Evolutionary conservation across 2,113 vertebrate genomes (phyloP).

Genomic region (Cyrtonyx montezumae): DNA sequence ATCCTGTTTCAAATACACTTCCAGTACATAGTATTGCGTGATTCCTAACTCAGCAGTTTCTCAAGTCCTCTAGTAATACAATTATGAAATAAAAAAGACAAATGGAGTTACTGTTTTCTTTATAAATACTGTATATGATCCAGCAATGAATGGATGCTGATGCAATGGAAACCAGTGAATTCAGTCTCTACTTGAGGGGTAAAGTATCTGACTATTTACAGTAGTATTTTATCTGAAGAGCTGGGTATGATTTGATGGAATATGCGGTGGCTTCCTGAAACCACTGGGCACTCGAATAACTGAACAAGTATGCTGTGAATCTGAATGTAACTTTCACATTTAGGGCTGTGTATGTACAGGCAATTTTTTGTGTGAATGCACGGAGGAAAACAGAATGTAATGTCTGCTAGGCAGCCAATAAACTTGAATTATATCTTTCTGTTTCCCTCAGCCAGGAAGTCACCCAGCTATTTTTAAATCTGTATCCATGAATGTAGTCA

Average conservation of each 20-base stretch:
- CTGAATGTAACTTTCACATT: slow-evolving; percentile 4
- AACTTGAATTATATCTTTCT: slow-evolving; percentile 37
- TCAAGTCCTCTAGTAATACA: background rate
- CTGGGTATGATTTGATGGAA: background rate
- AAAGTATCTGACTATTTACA: background rate
- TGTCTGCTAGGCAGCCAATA: slow-evolving; percentile 22
- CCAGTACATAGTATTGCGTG: background rate
- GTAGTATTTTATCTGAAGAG: background rate
- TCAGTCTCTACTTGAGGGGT: background rate
- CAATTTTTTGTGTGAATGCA: background rate
- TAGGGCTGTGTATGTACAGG: background rate
- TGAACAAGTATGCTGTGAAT: background rate
- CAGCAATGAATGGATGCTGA: background rate
- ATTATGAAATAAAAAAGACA: background rate
- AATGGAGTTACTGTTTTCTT: background rate
- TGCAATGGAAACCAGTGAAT: background rate
- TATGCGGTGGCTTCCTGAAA: background rate
- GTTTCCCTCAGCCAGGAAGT: slow-evolving; percentile 28
- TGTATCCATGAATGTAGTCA: background rate
- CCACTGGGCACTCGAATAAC: background rate
- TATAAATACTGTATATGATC: background rate
- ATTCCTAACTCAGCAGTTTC: background rate
- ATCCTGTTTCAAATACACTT: background rate
- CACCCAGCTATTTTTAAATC: slow-evolving; percentile 33
- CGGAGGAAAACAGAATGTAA: slow-evolving; percentile 17